These are phyloP conservation scores for Hirudinaria manillensis DNA, from an alignment of 2,888 invertebrate genomes.

Conservation along the genomic window DNA sequence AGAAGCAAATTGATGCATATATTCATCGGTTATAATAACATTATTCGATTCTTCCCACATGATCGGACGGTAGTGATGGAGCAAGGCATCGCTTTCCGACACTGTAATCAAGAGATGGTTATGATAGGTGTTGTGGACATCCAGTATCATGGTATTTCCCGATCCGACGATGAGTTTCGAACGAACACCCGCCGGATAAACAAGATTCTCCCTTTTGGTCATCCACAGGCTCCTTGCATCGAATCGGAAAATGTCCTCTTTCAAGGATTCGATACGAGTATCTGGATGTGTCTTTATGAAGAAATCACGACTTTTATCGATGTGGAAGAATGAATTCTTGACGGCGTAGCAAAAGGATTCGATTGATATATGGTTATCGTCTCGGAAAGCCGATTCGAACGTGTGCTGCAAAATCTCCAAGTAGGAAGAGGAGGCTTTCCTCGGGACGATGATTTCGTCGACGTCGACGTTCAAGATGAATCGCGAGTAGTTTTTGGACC, in stretches of 20 bases:
- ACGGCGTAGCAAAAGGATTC: constrained; percentile 76
- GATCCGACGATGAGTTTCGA: constrained; percentile 84
- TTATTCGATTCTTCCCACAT: not conserved
- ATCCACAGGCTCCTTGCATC: constrained; percentile 53
- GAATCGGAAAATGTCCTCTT: constrained; percentile 29
- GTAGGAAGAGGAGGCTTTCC: not conserved
- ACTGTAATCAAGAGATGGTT: constrained; percentile 30
- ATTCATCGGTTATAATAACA: not conserved
- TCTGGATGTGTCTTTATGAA: not conserved
- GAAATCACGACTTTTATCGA: constrained; percentile 71
- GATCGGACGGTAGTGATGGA: constrained; percentile 37
- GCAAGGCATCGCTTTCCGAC: constrained; percentile 19
- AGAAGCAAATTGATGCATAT: constrained; percentile 14
- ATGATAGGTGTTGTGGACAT: constrained; percentile 49
- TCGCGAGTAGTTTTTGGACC: constrained; percentile 34
- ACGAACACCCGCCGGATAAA: constrained; percentile 69
- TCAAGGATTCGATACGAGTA: constrained; percentile 22
- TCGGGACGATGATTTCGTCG: constrained; percentile 38
- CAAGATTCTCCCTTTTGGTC: constrained; percentile 71
- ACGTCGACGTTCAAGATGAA: constrained; percentile 38
- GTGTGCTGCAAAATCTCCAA: constrained; percentile 37
- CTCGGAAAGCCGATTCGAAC: constrained; percentile 21
- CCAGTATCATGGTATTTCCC: constrained; percentile 76
- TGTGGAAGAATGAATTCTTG: constrained; percentile 77
- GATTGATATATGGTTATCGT: no score